These are phyloP conservation scores for Potorous gilbertii DNA, from an alignment of 2,797 vertebrate species.

Conservation along the genomic window DNA sequence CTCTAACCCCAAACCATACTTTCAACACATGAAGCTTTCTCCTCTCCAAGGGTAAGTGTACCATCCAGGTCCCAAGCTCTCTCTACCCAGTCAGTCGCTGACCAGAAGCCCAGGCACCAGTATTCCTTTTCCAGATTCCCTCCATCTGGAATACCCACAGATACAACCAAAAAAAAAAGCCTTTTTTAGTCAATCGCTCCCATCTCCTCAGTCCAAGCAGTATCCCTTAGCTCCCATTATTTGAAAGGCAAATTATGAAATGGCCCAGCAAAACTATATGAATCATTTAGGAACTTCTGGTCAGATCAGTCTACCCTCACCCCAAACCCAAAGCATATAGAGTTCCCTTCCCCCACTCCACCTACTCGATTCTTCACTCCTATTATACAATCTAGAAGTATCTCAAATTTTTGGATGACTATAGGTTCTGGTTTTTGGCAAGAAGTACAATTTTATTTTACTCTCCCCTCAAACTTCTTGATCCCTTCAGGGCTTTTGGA, in stretches of 20 bases:
- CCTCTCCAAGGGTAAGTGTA: neutral
- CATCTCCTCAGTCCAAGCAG: neutral
- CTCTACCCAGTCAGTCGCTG: neutral
- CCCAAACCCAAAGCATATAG: neutral
- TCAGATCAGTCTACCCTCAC: conserved; percentile 29
- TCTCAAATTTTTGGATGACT: conserved; percentile 17
- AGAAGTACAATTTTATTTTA: neutral
- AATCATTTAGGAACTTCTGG: conserved; percentile 73
- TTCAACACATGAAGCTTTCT: neutral
- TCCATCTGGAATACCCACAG: conserved; percentile 8
- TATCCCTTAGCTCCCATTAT: conserved; percentile 47
- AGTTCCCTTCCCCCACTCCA: neutral
- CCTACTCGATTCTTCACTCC: neutral
- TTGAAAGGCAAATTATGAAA: conserved; percentile 73
- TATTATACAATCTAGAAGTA: neutral
- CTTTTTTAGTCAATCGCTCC: neutral
- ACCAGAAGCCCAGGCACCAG: conserved; percentile 41
- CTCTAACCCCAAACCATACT: neutral
- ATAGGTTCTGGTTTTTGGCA: neutral
- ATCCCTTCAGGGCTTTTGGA: neutral
- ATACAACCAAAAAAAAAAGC: neutral
- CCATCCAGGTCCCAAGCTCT: neutral
- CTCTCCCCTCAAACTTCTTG: neutral
- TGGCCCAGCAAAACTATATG: conserved; percentile 73
- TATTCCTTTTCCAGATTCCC: conserved; percentile 4